Conservation (phyloP, 2,797 vertebrate species). For the Perdix hodgsoniae region DNA sequence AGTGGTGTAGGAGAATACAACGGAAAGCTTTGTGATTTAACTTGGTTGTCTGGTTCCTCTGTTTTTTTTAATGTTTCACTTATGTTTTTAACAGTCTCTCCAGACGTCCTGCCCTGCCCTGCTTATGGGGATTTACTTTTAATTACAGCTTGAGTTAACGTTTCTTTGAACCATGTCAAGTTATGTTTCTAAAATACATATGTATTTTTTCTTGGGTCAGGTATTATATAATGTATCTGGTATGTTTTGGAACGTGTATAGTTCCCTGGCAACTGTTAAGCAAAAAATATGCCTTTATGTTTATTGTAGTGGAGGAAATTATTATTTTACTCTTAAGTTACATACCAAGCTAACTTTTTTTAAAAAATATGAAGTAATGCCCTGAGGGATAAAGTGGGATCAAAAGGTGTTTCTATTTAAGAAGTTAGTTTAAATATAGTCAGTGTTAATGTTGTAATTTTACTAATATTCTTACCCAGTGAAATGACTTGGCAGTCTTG, state of each 20-base stretch:
- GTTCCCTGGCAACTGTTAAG: conserved; percentile 65
- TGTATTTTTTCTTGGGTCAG: conserved; percentile 34
- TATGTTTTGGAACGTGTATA: conserved; percentile 68
- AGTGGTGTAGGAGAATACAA: neutral
- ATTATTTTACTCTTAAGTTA: conserved; percentile 74
- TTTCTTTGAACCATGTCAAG: conserved; percentile 78
- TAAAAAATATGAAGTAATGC: conserved; percentile 55
- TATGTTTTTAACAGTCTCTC: neutral
- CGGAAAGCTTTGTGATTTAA: neutral
- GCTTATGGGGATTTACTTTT: conserved; percentile 59
- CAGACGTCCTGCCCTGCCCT: conserved; percentile 44
- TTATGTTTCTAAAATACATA: conserved; percentile 65
- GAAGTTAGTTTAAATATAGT: conserved; percentile 58
- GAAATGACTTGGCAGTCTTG: conserved; percentile 21
- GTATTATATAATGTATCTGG: conserved; percentile 65
- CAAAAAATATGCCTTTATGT: conserved; percentile 69
- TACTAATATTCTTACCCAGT: conserved; percentile 38
- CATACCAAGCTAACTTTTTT: conserved; percentile 13
- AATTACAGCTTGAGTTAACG: conserved; percentile 71
- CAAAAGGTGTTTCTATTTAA: conserved; percentile 68
- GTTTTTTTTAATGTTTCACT: neutral
- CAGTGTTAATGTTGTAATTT: neutral
- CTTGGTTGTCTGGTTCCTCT: neutral
- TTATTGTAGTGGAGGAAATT: conserved; percentile 73
- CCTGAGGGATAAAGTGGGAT: conserved; percentile 56